Percentiles rank a stretch among this genome's conserved stretches.
phyloP scores from a whole-genome alignment of 2,113 vertebrate species.

The Athene noctua region DNA sequence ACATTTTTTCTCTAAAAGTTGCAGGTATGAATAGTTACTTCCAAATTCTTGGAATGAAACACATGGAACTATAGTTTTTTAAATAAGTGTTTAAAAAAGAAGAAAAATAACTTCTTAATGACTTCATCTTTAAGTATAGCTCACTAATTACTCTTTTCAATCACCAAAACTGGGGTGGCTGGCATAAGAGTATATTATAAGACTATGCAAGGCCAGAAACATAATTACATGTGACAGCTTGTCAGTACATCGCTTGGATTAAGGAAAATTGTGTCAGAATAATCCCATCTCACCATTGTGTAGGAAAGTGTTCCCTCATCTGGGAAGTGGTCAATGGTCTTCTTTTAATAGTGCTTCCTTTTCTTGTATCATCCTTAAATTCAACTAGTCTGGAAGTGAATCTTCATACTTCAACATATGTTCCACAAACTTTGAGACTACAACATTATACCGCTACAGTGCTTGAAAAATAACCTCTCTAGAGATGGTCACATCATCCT shows the following conservation, averaged over 20 bases:
- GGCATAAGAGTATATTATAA: neutral
- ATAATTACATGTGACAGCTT: neutral
- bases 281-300: neutral
- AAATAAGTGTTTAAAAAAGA: neutral
- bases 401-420: neutral
- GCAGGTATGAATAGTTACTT: neutral
- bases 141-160: neutral
- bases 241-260: neutral
- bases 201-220: neutral
- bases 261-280: neutral
- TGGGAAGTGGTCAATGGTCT: neutral
- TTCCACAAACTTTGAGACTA: neutral
- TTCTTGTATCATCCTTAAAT: neutral
- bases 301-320: neutral
- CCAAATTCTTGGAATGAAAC: neutral
- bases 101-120: neutral
- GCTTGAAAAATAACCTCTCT: neutral
- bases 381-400: neutral
- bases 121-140: neutral
- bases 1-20: neutral
- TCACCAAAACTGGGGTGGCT: neutral
- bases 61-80: neutral
- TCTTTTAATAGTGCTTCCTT: neutral
- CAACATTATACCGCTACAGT: neutral
- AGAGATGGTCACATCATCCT: neutral